Conservation (phyloP, 2,888 invertebrate genomes). For the Gortyna flavago region DNA sequence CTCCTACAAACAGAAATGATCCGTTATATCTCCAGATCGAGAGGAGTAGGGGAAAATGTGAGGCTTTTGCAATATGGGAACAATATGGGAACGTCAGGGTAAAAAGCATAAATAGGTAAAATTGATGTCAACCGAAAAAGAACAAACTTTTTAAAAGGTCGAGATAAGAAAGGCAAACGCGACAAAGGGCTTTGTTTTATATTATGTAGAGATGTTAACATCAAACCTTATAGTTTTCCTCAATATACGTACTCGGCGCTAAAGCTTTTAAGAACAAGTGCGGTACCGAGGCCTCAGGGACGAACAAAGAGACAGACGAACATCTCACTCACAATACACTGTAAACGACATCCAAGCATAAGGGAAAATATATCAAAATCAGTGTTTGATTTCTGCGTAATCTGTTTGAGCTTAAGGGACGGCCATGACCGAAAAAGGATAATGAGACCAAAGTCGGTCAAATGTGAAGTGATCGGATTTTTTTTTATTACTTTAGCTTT, state of each 20-base stretch:
- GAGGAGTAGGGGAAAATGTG: not conserved
- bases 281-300: conserved; percentile 67
- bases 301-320: conserved; percentile 65
- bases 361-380: conserved; percentile 64
- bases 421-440: conserved; percentile 60
- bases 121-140: conserved; percentile 17
- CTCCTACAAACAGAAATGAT: not conserved
- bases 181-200: conserved; percentile 50
- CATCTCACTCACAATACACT: conserved; percentile 70
- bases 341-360: conserved; percentile 69
- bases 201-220: conserved; percentile 51
- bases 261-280: conserved; percentile 64
- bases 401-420: conserved; percentile 66
- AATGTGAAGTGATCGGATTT: not conserved
- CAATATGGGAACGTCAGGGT: not conserved
- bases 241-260: conserved; percentile 32
- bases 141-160: conserved; percentile 16
- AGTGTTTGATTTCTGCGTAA: conserved; percentile 68
- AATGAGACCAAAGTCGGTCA: conserved; percentile 52
- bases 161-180: conserved; percentile 23
- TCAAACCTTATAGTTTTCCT: conserved; percentile 49
- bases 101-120: conserved; percentile 9
- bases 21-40: not conserved
- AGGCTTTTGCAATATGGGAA: not conserved
- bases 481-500: not conserved